phyloP scores from a whole-genome alignment of 23 tunicate genomes.

The Phallusia fumigata region DNA sequence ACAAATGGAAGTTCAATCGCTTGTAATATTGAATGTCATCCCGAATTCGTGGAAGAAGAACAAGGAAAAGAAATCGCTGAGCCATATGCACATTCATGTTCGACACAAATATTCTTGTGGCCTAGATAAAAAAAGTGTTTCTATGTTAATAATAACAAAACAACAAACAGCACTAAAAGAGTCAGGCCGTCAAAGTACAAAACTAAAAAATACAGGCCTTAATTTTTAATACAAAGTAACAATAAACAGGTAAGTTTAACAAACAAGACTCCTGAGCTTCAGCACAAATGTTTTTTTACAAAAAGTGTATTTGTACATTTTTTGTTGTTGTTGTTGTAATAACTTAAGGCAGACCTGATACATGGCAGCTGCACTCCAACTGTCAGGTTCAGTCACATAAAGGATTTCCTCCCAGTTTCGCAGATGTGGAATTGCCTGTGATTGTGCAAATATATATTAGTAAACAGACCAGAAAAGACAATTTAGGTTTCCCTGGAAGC shows the following conservation, averaged over 20 bases:
- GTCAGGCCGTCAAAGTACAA: no score
- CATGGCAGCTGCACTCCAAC: constrained; percentile 94
- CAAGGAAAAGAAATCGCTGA: constrained; percentile 69
- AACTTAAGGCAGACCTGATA: constrained; percentile 37
- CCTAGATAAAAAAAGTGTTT: constrained; percentile 33
- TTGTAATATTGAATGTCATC: constrained; percentile 94
- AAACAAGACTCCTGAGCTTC: no score
- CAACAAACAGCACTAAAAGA: no score
- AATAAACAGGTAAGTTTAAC: no score
- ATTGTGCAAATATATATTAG: background rate
- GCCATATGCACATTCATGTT: constrained; percentile 81
- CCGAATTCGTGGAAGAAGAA: constrained; percentile 81
- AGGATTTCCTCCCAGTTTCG: constrained; percentile 93
- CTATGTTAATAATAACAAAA: no score
- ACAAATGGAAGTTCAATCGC: constrained; percentile 77
- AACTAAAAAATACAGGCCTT: no score
- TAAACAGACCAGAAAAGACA: background rate
- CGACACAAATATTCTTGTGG: constrained; percentile 92
- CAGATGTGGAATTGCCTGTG: constrained; percentile 73
- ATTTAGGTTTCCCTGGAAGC: no score
- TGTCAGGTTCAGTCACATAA: constrained; percentile 83
- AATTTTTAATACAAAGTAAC: no score
- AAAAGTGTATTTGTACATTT: no score
- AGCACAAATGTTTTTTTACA: no score
- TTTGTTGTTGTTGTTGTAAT: no score